These are phyloP conservation scores for Pristionchus fissidentatus DNA, from an alignment of 2,888 invertebrate species.

Conservation along the genomic window DNA sequence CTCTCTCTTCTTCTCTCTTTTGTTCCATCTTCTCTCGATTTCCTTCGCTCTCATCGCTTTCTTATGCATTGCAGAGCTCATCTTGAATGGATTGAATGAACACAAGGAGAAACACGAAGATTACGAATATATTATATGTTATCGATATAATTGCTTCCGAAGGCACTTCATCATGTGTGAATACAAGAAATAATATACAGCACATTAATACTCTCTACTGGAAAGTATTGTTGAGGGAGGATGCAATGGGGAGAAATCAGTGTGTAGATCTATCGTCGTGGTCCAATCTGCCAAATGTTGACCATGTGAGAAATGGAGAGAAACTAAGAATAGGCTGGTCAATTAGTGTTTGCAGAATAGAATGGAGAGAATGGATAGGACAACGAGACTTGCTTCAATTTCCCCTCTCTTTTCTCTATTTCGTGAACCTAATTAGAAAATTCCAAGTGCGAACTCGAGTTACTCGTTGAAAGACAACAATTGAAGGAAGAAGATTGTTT, in stretches of 20 bases:
- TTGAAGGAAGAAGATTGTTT: neutral
- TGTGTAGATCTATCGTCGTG: too few relatives aligned
- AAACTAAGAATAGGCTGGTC: too few relatives aligned
- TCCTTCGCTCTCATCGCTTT: neutral
- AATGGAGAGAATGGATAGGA: too few relatives aligned
- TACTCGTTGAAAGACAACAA: neutral
- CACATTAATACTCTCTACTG: neutral
- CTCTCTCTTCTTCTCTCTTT: conserved; percentile 1
- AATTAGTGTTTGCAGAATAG: too few relatives aligned
- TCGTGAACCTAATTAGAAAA: conserved; percentile 35
- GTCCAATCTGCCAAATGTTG: too few relatives aligned
- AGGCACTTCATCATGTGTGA: too few relatives aligned
- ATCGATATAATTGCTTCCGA: too few relatives aligned
- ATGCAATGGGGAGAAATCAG: conserved; percentile 13
- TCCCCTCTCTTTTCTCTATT: too few relatives aligned
- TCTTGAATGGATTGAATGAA: conserved; percentile 17
- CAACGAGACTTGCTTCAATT: too few relatives aligned
- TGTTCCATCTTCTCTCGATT: too few relatives aligned
- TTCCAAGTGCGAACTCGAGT: neutral
- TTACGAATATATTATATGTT: neutral
- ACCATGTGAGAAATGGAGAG: too few relatives aligned
- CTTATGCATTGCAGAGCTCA: conserved; percentile 36
- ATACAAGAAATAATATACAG: neutral
- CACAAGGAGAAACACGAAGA: conserved; percentile 9
- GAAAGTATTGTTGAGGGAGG: neutral